Base-by-base conservation (phyloP, 2,797 vertebrate genomes). In the Erithacus rubecula region DNA sequence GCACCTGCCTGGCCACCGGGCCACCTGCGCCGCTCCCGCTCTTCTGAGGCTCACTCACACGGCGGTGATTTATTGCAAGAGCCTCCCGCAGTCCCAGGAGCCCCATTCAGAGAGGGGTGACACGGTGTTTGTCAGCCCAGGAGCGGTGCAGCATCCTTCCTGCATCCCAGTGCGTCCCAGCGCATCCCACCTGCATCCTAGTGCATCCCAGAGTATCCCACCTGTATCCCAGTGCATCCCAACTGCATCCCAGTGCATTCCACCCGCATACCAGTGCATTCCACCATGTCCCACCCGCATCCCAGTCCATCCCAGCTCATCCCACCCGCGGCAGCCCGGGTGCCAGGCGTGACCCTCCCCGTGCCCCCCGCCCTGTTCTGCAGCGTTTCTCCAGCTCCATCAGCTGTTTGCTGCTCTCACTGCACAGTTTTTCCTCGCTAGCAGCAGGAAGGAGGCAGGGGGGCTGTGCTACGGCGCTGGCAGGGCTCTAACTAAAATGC, bases 31-130 rank as follows among this genome's bases (percentile, higher is more conserved):
- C 12, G 5, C 34, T 11, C 52, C 39, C 39, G 12, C 21, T 52
- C 30, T 16, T 4, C 67, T 3, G 9, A 3, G 13, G 3, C 0
- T 15, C 1, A 1, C 11, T 27, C 24, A 1, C 41, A 11, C 0
- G 0, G 1, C 17, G 2, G 1, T 0, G 2, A 0, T 13, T 2
- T 5, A 53, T 1, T 2, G 16, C 16, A 34, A 29, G 12, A 16
- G 22, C 30, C 44, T 34, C 34, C 34, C 12, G 3, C 75, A 9
- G 23, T 0, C 16, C 37, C 58, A 5, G 9, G 27, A 5, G 15
- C 27, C 22, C 16, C 20, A 2, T 29, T 26, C 36, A 15, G 87
- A 19, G 34, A 15, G 20, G 6, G 41, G 29, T 5, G 24, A 15
- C 21, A 3, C 5, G 5, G n/a, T 14, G 36, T 30, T 22, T 5